A percentile compares a stretch with the other conserved stretches of the same genome.
phyloP scores from a whole-genome alignment of 2,888 invertebrate genomes.

The Campopleginae sp. region DNA sequence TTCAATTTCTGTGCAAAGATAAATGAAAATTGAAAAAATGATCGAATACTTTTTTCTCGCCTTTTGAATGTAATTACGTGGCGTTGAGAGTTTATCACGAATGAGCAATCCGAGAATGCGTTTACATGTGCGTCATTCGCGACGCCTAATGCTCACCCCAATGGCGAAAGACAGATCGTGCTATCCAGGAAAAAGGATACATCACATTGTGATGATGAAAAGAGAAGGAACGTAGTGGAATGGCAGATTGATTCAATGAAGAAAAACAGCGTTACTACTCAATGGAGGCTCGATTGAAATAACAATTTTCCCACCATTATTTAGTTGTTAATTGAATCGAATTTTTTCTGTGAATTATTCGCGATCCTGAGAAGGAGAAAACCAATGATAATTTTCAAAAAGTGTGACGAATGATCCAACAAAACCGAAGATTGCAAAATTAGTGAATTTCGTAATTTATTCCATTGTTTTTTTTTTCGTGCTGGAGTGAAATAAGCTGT shows the following conservation, averaged over 20 bases:
- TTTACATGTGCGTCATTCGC: conserved; percentile 29
- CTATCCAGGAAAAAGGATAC: conserved; percentile 20
- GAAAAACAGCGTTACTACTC: conserved; percentile 4
- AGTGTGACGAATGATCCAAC: background rate
- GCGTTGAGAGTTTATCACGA: background rate
- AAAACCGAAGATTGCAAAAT: background rate
- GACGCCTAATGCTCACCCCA: conserved; percentile 34
- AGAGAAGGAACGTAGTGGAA: conserved; percentile 52
- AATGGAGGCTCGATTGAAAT: background rate
- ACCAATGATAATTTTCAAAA: background rate
- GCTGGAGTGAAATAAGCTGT: background rate
- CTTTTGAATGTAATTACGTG: conserved; percentile 12
- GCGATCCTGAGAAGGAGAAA: background rate
- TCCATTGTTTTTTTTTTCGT: background rate
- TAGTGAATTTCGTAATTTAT: background rate
- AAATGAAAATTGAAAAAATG: conserved; percentile 3
- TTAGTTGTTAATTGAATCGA: background rate
- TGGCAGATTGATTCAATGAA: conserved; percentile 35
- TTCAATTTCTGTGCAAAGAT: conserved; percentile 36
- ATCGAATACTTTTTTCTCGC: background rate
- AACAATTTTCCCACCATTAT: background rate
- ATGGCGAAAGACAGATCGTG: conserved; percentile 38
- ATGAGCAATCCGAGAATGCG: conserved; percentile 27
- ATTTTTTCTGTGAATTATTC: background rate
- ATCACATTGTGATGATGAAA: conserved; percentile 23